Conservation (phyloP, 2,888 invertebrate genomes). For the Flabesymbios commensalis region DNA sequence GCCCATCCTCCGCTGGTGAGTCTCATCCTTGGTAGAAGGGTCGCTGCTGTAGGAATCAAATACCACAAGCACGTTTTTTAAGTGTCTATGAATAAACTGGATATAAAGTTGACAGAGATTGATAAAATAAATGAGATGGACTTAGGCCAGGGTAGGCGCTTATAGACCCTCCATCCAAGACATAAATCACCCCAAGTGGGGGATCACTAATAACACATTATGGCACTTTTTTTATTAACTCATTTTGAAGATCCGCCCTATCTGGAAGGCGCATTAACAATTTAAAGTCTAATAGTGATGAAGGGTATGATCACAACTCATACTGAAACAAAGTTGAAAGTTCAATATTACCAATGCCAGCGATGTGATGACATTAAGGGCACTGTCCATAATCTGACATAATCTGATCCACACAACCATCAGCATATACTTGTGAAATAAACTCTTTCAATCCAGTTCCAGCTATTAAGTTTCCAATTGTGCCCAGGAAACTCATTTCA, state of each 20-base stretch:
- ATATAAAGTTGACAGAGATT: not conserved
- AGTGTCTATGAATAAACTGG: not conserved
- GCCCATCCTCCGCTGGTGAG: not conserved
- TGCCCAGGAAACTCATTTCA: slow-evolving; percentile 1
- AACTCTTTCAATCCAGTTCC: not conserved
- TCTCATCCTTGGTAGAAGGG: not conserved
- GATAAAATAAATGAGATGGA: not conserved
- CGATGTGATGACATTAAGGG: too few species aligned
- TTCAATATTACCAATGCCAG: too few species aligned
- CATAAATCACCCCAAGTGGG: not conserved
- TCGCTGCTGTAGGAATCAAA: too few species aligned
- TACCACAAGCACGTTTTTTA: too few species aligned
- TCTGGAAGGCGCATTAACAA: not conserved
- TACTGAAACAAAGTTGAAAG: not conserved
- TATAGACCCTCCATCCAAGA: not conserved
- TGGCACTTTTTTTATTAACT: not conserved
- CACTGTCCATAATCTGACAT: too few species aligned
- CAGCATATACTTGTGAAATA: not conserved
- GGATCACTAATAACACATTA: not conserved
- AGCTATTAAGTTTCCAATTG: not conserved
- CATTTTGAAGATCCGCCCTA: not conserved
- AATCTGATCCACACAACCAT: slow-evolving; percentile 1
- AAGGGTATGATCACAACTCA: not conserved
- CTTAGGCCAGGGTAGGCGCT: not conserved
- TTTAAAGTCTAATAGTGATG: not conserved